These are phyloP conservation scores for Conistra vaccinii DNA, from an alignment of 2,888 invertebrate species.

Conservation along the genomic window DNA sequence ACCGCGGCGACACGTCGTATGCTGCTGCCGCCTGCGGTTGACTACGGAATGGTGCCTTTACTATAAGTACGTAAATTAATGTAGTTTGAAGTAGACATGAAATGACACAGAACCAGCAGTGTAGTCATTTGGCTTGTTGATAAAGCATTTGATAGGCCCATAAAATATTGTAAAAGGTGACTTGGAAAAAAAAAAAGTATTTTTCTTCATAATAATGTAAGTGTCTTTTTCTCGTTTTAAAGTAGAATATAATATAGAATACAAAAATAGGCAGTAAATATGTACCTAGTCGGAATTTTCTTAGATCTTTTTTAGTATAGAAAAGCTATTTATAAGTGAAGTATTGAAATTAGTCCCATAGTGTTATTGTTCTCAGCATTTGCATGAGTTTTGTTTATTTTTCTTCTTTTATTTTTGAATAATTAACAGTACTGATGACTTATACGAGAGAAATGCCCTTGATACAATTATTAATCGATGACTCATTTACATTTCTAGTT, in stretches of 20 bases:
- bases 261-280: not conserved
- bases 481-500: slow-evolving; percentile 8
- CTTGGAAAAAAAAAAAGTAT: not conserved
- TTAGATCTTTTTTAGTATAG: not conserved
- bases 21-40: too few relatives aligned
- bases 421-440: slow-evolving; percentile 34
- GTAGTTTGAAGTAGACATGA: slow-evolving; percentile 21
- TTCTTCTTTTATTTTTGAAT: slow-evolving; percentile 40
- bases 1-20: too few relatives aligned
- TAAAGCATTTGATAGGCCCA: not conserved
- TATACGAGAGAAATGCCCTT: not conserved
- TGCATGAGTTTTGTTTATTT: slow-evolving; percentile 54
- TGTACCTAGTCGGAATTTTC: not conserved
- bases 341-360: not conserved
- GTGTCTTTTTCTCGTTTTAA: not conserved
- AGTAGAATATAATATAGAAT: not conserved
- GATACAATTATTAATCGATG: not conserved
- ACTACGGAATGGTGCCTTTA: too few relatives aligned
- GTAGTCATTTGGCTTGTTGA: not conserved
- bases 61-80: not conserved
- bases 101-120: not conserved
- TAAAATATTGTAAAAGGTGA: not conserved
- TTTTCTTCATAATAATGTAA: not conserved
- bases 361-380: slow-evolving; percentile 5
- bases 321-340: not conserved